phyloP scores from a whole-genome alignment of 2,113 vertebrate genomes.

The Anas platyrhynchos region DNA sequence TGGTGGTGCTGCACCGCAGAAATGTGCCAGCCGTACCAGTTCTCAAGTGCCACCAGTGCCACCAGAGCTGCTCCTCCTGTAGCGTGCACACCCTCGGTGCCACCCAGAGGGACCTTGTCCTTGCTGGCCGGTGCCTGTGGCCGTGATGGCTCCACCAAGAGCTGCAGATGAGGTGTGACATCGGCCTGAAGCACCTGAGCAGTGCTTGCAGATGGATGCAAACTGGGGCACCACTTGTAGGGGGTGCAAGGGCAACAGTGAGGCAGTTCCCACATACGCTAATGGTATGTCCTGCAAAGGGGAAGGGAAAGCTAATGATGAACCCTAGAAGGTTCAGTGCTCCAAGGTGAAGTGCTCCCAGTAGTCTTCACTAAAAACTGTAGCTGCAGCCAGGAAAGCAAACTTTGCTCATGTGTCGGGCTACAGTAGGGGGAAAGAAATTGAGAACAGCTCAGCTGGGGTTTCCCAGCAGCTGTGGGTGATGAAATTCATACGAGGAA shows the following conservation, averaged over 20 bases:
- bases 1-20: background rate
- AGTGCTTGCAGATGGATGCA: background rate
- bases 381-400: background rate
- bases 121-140: background rate
- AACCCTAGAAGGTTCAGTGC: background rate
- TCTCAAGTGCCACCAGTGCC: background rate
- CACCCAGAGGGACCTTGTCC: background rate
- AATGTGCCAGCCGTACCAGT: no score
- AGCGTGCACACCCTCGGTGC: background rate
- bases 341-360: background rate
- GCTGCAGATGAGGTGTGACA: accelerated
- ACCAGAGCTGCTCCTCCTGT: background rate
- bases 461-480: background rate
- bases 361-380: background rate
- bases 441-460: background rate
- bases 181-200: background rate
- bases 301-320: background rate
- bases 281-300: background rate
- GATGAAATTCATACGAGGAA: background rate
- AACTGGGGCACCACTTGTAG: no score
- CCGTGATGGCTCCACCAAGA: background rate
- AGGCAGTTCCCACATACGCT: accelerated
- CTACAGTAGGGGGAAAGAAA: background rate
- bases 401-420: background rate
- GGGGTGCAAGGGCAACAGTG: background rate